These are phyloP conservation scores for Rhinoderma darwinii DNA, from an alignment of 2,113 vertebrate genomes.

Conservation along the genomic window DNA sequence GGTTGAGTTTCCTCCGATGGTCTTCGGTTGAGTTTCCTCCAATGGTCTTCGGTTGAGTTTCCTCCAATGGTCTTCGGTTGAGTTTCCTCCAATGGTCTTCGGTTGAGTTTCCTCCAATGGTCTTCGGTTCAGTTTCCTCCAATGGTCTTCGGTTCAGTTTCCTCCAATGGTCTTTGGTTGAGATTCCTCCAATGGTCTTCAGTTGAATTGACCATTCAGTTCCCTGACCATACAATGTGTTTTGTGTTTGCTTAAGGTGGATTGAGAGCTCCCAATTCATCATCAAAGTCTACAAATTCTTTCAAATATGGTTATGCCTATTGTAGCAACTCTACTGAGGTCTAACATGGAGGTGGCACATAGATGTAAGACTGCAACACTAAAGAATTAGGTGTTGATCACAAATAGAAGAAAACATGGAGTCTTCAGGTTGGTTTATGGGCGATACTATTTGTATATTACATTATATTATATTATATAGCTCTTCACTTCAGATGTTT, in stretches of 20 bases:
- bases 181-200: neutral
- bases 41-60: neutral
- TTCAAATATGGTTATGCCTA: neutral
- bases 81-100: neutral
- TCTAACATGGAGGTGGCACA: neutral
- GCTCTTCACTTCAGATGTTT: no score
- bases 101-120: neutral
- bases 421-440: neutral
- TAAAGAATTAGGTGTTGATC: neutral
- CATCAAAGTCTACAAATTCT: neutral
- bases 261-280: neutral
- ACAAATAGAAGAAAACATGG: neutral
- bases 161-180: neutral
- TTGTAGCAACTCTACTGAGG: neutral
- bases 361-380: neutral
- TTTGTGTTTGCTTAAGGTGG: neutral
- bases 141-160: neutral
- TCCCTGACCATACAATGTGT: neutral
- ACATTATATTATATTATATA: neutral
- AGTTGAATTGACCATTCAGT: neutral
- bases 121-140: neutral
- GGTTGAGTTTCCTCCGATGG: neutral
- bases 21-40: neutral
- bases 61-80: neutral
- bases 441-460: neutral